Evolutionary conservation across 2,113 vertebrate species (phyloP).

Genomic region (Ammodramus savannarum): DNA sequence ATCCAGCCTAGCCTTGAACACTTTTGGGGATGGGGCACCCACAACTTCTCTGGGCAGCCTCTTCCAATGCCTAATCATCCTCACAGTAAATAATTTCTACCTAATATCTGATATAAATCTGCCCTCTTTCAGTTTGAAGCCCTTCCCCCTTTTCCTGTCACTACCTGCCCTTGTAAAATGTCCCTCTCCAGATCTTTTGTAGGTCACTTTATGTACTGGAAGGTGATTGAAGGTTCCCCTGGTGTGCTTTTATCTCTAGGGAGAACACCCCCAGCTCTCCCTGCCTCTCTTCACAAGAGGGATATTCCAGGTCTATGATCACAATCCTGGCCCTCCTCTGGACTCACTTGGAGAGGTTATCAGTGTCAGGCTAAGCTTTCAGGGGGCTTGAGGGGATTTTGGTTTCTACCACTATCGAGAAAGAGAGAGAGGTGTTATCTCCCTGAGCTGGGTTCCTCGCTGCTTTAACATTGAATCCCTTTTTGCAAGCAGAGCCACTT

Average conservation of each 20-base stretch:
- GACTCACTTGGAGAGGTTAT: neutral
- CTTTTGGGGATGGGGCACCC: neutral
- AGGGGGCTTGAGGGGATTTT: neutral
- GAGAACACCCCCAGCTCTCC: neutral
- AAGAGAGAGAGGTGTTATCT: neutral
- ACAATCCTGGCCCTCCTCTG: neutral
- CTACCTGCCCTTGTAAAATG: too few species aligned
- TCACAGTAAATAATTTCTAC: neutral
- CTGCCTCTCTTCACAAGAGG: neutral
- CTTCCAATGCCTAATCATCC: neutral
- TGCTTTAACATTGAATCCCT: neutral
- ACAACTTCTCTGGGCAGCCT: neutral
- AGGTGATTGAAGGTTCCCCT: neutral
- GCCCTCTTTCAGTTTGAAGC: neutral
- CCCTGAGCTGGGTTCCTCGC: neutral
- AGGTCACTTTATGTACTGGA: neutral
- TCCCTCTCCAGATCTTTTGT: neutral
- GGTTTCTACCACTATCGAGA: neutral
- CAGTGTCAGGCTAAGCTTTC: neutral
- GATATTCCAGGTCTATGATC: neutral
- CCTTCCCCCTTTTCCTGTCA: neutral
- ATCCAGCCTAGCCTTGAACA: neutral
- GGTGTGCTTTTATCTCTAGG: neutral
- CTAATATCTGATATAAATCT: neutral
- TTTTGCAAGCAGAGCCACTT: neutral